A percentile compares a stretch with the other conserved stretches of the same genome.
phyloP scores from a whole-genome alignment of 2,797 vertebrate genomes.

The Odontamblyopus lacepedii region DNA sequence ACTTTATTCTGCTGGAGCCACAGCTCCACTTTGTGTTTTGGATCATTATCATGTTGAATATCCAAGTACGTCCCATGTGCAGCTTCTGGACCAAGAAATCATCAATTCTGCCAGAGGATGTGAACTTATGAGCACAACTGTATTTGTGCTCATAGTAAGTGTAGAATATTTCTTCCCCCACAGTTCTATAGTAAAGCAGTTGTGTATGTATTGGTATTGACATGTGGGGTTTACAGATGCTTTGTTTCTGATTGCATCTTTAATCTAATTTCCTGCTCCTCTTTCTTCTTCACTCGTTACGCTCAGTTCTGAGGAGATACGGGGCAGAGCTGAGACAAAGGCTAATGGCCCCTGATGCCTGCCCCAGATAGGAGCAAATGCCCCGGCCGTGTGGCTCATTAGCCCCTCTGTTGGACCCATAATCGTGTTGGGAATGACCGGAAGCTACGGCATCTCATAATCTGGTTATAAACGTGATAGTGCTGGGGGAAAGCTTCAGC shows the following conservation, averaged over 20 bases:
- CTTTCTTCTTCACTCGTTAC: slow-evolving; percentile 35
- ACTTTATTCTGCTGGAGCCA: too few relatives aligned
- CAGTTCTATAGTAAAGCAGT: slow-evolving; percentile 15
- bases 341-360: slow-evolving; percentile 58
- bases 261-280: slow-evolving; percentile 46
- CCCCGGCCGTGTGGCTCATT: slow-evolving; percentile 50
- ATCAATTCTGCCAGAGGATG: too few relatives aligned
- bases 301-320: slow-evolving; percentile 37
- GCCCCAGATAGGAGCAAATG: slow-evolving; percentile 53
- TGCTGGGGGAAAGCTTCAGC: slow-evolving; percentile 42
- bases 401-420: slow-evolving; percentile 41
- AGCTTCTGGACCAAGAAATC: too few relatives aligned
- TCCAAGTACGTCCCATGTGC: too few relatives aligned
- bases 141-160: too few relatives aligned
- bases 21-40: too few relatives aligned
- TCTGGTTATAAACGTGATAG: slow-evolving; percentile 53
- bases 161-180: too few relatives aligned
- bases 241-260: slow-evolving; percentile 20
- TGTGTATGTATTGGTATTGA: slow-evolving; percentile 11
- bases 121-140: too few relatives aligned
- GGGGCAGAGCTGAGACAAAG: slow-evolving; percentile 23
- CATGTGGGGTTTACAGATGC: slow-evolving; percentile 18
- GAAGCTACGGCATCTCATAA: slow-evolving; percentile 54
- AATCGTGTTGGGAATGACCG: slow-evolving; percentile 57
- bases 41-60: too few relatives aligned